Base-by-base conservation (phyloP, 2,797 vertebrate species). In the Xenentodon cancila region DNA sequence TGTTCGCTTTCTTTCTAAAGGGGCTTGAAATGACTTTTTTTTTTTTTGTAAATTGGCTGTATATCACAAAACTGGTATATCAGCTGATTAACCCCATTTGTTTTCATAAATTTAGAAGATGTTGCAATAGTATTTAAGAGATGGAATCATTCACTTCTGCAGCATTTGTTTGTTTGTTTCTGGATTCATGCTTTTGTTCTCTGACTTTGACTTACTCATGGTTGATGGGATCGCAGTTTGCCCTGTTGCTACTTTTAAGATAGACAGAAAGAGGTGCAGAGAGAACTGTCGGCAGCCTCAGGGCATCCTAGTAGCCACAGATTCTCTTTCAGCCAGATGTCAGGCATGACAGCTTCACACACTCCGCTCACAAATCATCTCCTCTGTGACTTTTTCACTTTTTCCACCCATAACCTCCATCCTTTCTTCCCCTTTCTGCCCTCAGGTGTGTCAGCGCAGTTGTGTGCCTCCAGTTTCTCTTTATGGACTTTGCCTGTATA, bases 311-410 rank as follows among this genome's bases (percentile, higher is more conserved):
- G 77, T 75, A 85, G 77, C 65, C 68, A 71, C 73, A 88, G 85
- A 92, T 93, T 90, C 67, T 87, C 86, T 93, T 93, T 86, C 93
- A 84, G 77, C 85, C 88, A 91, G 86, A 91, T 93, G 92, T 92
- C 92, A 79, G 73, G 65, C 77, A 84, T 51, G 84, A 81, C 59
- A 80, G 54, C 63, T 40, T 12, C 58, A 50, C 70, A 65, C 54
- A 49, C 66, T 69, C 73, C 64, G 32, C 76, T 77, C 77, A 69
- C 58, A 66, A 67, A 82, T 82, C 71, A 64, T 37, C 76, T 37
- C 57, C 64, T 84, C 69, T 15, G 9, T 49, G 56, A 64, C 52
- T 49, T 42, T 59, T 64, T 37, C 1, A 9, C 3, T 20, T 47
- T 47, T 21, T 47, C 75, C 43, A 59, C 58, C 44, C 75, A 79